Base-by-base conservation (phyloP, 1,140 invertebrate species). In the Triops cancriformis region DNA sequence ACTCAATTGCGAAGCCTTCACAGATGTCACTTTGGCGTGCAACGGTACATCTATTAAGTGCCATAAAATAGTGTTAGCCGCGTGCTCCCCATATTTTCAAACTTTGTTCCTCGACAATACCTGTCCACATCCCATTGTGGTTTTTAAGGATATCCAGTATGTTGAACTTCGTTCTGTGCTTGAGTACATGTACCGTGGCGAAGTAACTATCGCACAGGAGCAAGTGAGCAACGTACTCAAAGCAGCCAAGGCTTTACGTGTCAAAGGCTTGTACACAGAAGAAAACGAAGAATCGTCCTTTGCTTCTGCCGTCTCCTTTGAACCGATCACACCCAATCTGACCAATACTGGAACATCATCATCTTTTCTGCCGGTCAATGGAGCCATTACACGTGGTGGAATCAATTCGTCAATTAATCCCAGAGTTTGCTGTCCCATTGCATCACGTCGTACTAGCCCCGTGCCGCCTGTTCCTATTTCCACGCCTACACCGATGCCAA, bases 201-300 rank as follows among this genome's bases (percentile, higher is more conserved):
- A 80, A 74, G 79, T 80, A 10, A 74, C 73, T 26, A 74, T 80
- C 26, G 79, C 80, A 1, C 76, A 78, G 43, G 80, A 80, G 74
- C 77, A 80, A 41, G 74, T 80, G 12, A 72, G 75, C 43, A 77
- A 64, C 43, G 73, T 80, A 14, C 73, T 79, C 7, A 78, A 76
- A 73, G 90, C 93, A 1, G 94, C 93, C 0, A 91, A 94, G 83
- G 89, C 91, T 42, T 84, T 96, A 12, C 91, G 93, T 84, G 89
- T 92, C 2, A 91, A 91, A 82, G 90, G 90, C 0, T 91, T 6
- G 86, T 89, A 2, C 27, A 73, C 73, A n/a, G 64, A 45, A 74
- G 77, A 73, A 14, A 45, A 78, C 14, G 77, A 74, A 73, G 73
- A 73, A n/a, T 37, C 73, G 4, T 43, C 51, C 28, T 43, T 51